These are phyloP conservation scores for Pseudococcus longispinus DNA, from an alignment of 2,888 invertebrate genomes.

Conservation along the genomic window DNA sequence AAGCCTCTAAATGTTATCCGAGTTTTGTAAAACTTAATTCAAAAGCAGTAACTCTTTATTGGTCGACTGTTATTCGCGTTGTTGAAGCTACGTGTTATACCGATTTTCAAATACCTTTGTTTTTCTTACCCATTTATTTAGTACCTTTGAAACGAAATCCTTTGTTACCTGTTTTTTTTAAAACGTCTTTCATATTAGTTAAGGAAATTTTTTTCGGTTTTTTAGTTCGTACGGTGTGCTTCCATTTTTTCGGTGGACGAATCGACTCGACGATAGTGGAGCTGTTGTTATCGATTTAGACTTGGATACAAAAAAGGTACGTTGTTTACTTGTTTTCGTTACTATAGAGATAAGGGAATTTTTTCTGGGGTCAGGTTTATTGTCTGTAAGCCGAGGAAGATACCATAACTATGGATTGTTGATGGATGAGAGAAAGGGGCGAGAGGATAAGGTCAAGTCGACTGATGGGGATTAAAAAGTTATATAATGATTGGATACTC, in stretches of 20 bases:
- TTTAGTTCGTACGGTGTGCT: not conserved
- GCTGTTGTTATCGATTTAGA: slow-evolving; percentile 18
- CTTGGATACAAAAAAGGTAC: not conserved
- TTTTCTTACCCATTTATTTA: not conserved
- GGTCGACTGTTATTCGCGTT: slow-evolving; percentile 6
- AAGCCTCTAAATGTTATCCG: slow-evolving; percentile 27
- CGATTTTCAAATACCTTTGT: not conserved
- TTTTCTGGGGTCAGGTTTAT: not conserved
- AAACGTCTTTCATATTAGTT: slow-evolving; percentile 47
- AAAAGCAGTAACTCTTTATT: slow-evolving; percentile 53
- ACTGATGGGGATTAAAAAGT: not conserved
- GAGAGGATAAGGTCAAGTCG: not conserved
- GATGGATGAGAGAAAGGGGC: not conserved
- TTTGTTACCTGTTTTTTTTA: slow-evolving; percentile 19
- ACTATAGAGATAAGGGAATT: slow-evolving; percentile 35
- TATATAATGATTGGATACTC: too few species aligned
- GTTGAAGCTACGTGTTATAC: slow-evolving; percentile 7
- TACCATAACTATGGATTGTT: not conserved
- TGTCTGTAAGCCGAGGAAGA: too few species aligned
- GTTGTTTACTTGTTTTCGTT: slow-evolving; percentile 18
- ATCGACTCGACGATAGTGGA: not conserved
- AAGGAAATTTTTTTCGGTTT: not conserved
- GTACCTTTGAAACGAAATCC: slow-evolving; percentile 26
- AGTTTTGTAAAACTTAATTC: slow-evolving; percentile 27
- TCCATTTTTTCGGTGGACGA: not conserved